Base-by-base conservation (phyloP, 2,113 vertebrate species). In the Eleginops maclovinus region DNA sequence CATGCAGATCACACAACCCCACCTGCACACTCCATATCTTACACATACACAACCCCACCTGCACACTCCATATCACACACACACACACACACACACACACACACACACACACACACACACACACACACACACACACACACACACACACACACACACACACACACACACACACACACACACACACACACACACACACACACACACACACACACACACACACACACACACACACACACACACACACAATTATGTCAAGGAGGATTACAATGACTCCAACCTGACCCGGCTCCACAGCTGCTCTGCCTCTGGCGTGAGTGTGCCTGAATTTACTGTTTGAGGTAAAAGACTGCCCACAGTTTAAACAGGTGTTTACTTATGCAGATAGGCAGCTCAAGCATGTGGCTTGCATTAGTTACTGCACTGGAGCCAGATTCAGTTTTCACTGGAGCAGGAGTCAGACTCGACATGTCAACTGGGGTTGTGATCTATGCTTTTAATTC, bases 311-410 rank as follows among this genome's bases (percentile, higher is more conserved):
- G 44, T 36, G 70, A 81, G 62, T 76, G 88, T 49, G 72, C 69
- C 84, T 86, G 80, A 85, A 75, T 86, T 89, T 85, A 90, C 72
- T 65, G 82, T 84, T 70, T 47, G 85, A 87, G 85, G 67, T 72
- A 60, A 84, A 70, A 75, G 70, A 81, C 56, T 51, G 81, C 82
- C 72, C 80, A 28, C 83, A 82, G 85, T 83, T 88, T 84, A 82
- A 90, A 92, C 91, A 93, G 91, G 89, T 93, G 91, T 87, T 80
- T 80, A 31, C 72, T 88, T 80, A 81, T 85, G 87, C 83, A 87
- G 83, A 90, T 88, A 78, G 21, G 49, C 70, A 58, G 59, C 65
- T 68, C 56, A 41, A 82, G 74, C 88, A 88, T 90, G 86, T 88
- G 91, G 79, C 90, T 80, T 72, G 77, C 87, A 84, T 93, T 92